phyloP scores from a whole-genome alignment of 2,113 vertebrate genomes.

The Malurus melanocephalus region DNA sequence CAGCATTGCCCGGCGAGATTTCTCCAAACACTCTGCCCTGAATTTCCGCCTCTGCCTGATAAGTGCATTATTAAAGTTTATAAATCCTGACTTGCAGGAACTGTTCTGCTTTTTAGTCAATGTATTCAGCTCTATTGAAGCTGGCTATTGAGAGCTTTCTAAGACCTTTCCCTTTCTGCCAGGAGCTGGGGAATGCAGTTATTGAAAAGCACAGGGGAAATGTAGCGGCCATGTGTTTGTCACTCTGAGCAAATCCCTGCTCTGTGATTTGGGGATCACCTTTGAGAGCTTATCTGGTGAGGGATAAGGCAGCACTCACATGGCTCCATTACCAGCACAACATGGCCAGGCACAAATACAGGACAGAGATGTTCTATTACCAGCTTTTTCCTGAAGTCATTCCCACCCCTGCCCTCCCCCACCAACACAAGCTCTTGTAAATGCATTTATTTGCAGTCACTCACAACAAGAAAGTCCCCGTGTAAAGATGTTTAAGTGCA shows the following conservation, averaged over 20 bases:
- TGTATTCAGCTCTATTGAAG: not conserved
- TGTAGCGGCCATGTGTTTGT: slow-evolving; percentile 42
- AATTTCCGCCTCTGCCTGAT: not conserved
- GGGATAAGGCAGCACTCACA: slow-evolving; percentile 57
- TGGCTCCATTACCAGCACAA: slow-evolving; percentile 23
- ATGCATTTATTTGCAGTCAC: not conserved
- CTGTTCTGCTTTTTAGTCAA: not conserved
- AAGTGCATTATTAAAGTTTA: slow-evolving; percentile 49
- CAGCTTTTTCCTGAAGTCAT: not conserved
- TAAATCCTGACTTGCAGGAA: slow-evolving; percentile 53
- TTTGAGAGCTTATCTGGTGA: slow-evolving; percentile 66
- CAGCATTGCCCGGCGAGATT: not conserved
- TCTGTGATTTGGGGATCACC: slow-evolving; percentile 62
- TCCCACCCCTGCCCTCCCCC: not conserved
- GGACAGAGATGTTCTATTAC: not conserved
- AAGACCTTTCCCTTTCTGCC: not conserved
- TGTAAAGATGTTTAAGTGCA: not conserved
- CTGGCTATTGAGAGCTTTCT: not conserved
- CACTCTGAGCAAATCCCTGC: slow-evolving; percentile 58
- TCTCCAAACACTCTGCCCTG: not conserved
- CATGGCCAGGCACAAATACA: slow-evolving; percentile 41
- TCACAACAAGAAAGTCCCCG: not conserved
- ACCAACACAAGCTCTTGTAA: not conserved
- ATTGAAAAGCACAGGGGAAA: slow-evolving; percentile 39
- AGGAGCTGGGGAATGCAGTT: not conserved